Conservation (phyloP, 2,797 vertebrate species). For the Jordanella pulchra region DNA sequence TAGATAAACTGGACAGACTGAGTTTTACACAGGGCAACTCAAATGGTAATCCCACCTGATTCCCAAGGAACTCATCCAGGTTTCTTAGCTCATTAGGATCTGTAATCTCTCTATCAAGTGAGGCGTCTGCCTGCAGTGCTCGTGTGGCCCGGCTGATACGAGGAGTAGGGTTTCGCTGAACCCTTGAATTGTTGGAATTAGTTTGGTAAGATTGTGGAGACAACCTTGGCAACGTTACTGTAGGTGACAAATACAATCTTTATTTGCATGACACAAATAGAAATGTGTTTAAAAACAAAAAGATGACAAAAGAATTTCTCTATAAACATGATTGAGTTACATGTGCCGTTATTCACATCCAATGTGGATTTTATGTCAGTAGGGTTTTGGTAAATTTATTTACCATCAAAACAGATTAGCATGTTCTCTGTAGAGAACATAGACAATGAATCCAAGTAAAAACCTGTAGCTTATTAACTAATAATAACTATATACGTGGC, state of each 20-base stretch:
- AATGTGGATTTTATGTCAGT: not conserved
- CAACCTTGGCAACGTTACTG: constrained; percentile 53
- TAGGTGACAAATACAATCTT: not conserved
- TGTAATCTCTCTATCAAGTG: constrained; percentile 86
- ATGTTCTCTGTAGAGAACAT: not conserved
- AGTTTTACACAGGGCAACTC: not conserved
- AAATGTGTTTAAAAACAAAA: too few species aligned
- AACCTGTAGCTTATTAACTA: not conserved
- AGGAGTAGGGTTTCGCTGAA: constrained; percentile 80
- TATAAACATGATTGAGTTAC: not conserved
- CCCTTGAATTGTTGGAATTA: constrained; percentile 25
- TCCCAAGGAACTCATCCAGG: constrained; percentile 94
- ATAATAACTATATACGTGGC: not conserved
- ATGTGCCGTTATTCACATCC: too few species aligned
- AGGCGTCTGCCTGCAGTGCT: constrained; percentile 80
- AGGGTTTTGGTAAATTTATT: not conserved
- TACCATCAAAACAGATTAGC: not conserved
- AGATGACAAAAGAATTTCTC: not conserved
- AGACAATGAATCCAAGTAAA: not conserved
- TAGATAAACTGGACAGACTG: not conserved
- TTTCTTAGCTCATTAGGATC: constrained; percentile 88
- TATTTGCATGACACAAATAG: not conserved
- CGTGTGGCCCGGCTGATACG: constrained; percentile 87
- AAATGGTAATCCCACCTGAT: constrained; percentile 81
- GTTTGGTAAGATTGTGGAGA: constrained; percentile 41